Evolutionary conservation across 2,113 vertebrate species (phyloP).

Genomic region (Cynopterus brachyotis): DNA sequence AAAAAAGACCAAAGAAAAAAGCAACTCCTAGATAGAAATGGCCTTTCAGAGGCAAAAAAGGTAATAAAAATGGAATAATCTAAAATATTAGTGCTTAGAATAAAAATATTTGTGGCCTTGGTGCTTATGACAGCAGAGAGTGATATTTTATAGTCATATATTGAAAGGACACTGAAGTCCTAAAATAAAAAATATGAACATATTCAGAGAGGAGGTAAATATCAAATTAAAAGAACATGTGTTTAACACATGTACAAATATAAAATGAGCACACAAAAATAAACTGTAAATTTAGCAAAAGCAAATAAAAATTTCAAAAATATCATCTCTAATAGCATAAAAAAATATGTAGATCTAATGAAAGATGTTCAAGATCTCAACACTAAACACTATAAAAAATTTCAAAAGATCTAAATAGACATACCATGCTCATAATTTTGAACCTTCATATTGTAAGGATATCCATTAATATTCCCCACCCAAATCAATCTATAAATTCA

Average conservation of each 20-base stretch:
- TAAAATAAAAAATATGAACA: neutral
- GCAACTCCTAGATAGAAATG: neutral
- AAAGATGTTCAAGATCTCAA: neutral
- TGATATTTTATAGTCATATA: neutral
- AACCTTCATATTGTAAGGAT: neutral
- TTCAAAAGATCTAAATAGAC: neutral
- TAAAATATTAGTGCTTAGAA: neutral
- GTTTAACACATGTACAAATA: neutral
- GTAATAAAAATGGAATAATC: neutral
- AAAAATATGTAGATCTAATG: slow-evolving; percentile 22
- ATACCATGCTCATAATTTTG: neutral
- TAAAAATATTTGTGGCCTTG: neutral
- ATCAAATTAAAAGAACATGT: neutral
- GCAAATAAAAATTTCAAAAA: slow-evolving; percentile 16
- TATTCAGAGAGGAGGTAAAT: neutral
- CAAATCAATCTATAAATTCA: neutral
- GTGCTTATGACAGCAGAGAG: neutral
- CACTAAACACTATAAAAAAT: neutral
- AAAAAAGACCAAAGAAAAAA: neutral
- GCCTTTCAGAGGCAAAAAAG: neutral
- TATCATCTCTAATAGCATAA: neutral
- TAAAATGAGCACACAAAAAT: slow-evolving; percentile 10
- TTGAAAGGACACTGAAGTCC: neutral
- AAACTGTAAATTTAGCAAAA: neutral
- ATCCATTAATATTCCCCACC: neutral